Conservation (phyloP, 1,140 invertebrate genomes). For the Neocloeon triangulifer region DNA sequence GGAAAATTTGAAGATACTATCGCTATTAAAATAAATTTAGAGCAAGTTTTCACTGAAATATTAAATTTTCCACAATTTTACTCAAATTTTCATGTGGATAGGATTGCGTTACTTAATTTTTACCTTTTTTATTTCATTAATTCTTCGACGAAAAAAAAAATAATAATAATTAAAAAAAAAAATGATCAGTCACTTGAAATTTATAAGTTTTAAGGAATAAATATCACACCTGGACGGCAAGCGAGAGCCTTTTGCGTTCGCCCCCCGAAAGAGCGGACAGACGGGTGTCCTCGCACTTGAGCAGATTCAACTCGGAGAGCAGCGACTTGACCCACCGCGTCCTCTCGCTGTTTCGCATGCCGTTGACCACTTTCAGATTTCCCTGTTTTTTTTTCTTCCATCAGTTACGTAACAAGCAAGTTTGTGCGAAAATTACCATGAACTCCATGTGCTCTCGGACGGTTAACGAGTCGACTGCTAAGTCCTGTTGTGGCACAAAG, state of each 20-base stretch:
- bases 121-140: no score
- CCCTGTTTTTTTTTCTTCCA: conserved; percentile 22
- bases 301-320: conserved; percentile 33
- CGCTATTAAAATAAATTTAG: no score
- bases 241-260: conserved; percentile 21
- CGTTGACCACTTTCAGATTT: conserved; percentile 19
- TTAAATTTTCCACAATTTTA: no score
- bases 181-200: no score
- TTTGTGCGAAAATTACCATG: conserved; percentile 44
- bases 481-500: conserved; percentile 46
- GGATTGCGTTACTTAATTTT: no score
- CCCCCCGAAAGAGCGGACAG: conserved; percentile 22
- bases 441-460: conserved; percentile 49
- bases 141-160: no score
- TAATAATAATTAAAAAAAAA: no score
- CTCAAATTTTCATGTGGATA: no score
- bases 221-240: conserved; percentile 23
- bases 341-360: conserved; percentile 12
- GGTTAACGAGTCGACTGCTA: conserved; percentile 39
- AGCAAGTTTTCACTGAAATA: no score
- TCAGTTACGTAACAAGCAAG: conserved; percentile 10
- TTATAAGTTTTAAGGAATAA: no score
- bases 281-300: conserved; percentile 24
- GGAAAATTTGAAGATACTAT: no score
- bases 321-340: conserved; percentile 12